These are phyloP conservation scores for Cremastinae sp. DNA, from an alignment of 2,888 invertebrate species.

Conservation along the genomic window DNA sequence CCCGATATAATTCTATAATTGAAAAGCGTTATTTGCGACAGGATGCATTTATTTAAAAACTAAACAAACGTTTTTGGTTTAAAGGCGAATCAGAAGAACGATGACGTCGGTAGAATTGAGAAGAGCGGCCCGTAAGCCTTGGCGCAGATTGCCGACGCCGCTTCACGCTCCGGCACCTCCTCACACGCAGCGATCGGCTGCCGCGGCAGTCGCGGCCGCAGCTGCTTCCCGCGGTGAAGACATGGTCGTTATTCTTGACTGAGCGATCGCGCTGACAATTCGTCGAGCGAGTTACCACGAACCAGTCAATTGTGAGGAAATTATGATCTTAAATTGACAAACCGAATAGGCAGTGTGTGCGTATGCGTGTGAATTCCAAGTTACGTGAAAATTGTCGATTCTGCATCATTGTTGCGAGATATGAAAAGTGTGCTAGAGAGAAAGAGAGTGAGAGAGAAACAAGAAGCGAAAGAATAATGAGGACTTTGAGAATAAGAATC, in stretches of 20 bases:
- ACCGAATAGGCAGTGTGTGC: conserved; percentile 63
- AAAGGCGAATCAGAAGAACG: conserved; percentile 91
- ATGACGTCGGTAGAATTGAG: conserved; percentile 90
- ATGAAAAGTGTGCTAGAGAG: conserved; percentile 5
- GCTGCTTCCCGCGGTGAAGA: conserved; percentile 74
- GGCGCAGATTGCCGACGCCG: conserved; percentile 83
- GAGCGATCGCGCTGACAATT: conserved; percentile 68
- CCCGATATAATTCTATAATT: not conserved
- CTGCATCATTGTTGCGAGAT: conserved; percentile 38
- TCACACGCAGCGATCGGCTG: conserved; percentile 73
- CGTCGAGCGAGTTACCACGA: conserved; percentile 60
- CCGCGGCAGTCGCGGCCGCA: conserved; percentile 35
- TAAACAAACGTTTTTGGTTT: conserved; percentile 64
- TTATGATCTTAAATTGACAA: conserved; percentile 58
- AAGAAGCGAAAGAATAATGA: conserved; percentile 21
- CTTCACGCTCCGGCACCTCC: conserved; percentile 71
- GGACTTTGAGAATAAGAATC: conserved; percentile 4
- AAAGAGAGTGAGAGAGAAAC: conserved; percentile 22
- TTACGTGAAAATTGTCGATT: conserved; percentile 53
- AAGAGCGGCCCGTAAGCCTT: conserved; percentile 92
- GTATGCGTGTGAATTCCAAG: conserved; percentile 58
- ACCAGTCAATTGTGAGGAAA: conserved; percentile 62
- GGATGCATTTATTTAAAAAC: not conserved
- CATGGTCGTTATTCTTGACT: conserved; percentile 80
- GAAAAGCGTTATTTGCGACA: not conserved